Evolutionary conservation across 2,113 vertebrate species (phyloP).

Genomic region (Xyliphius kryptos): DNA sequence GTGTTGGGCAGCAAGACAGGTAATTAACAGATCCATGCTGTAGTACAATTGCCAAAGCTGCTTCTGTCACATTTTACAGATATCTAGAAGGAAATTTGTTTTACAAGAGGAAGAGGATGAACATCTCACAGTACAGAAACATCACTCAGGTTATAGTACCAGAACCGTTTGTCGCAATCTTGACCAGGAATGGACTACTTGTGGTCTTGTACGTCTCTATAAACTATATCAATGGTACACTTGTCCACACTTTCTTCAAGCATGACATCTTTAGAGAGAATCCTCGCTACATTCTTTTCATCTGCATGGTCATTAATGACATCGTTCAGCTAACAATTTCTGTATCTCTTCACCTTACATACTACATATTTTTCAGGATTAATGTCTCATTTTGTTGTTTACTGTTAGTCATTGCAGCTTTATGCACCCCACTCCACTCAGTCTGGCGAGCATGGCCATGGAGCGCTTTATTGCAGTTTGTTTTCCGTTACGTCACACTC

Average conservation of each 20-base stretch:
- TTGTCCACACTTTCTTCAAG: constrained; percentile 58
- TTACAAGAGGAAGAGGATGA: constrained; percentile 17
- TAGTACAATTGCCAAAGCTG: no score
- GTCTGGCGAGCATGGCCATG: constrained; percentile 60
- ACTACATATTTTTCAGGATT: constrained; percentile 58
- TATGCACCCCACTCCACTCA: constrained; percentile 63
- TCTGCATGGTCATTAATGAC: constrained; percentile 68
- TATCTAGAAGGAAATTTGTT: no score
- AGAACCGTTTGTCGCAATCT: constrained; percentile 47
- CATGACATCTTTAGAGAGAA: constrained; percentile 58
- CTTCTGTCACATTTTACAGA: no score
- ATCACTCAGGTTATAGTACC: constrained; percentile 15
- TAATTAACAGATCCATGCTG: no score
- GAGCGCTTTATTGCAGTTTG: constrained; percentile 64
- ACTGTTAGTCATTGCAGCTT: constrained; percentile 58
- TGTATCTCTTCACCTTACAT: constrained; percentile 54
- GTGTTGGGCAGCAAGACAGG: no score
- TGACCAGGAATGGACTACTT: constrained; percentile 55
- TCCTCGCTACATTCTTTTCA: constrained; percentile 67
- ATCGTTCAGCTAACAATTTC: constrained; percentile 58
- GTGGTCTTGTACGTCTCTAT: constrained; percentile 53
- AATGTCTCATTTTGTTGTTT: constrained; percentile 61
- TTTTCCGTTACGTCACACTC: constrained; percentile 47
- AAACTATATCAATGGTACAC: constrained; percentile 55
- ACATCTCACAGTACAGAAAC: constrained; percentile 16